Percentiles rank a stretch among this genome's conserved stretches.
These are phyloP conservation scores for Drosophila mimica DNA, from an alignment of 2,888 invertebrate species.

Conservation along the genomic window DNA sequence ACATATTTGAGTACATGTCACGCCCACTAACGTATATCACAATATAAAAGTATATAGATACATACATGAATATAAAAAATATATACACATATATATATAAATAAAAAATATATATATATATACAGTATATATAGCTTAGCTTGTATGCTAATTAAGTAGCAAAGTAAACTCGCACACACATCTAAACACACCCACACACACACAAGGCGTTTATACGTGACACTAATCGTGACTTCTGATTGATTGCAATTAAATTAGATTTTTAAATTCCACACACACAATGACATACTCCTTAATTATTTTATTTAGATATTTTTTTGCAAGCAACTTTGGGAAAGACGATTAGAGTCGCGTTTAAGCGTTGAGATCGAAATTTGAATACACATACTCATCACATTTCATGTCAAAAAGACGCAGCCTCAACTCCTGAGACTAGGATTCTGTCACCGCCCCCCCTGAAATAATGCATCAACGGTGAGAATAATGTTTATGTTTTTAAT, in stretches of 20 bases:
- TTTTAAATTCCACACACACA: background rate
- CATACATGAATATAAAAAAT: constrained; percentile 36
- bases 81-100: constrained; percentile 43
- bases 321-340: constrained; percentile 1
- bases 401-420: constrained; percentile 13
- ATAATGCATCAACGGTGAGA: constrained; percentile 40
- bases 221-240: constrained; percentile 24
- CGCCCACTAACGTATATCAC: constrained; percentile 58
- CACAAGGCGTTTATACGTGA: constrained; percentile 22
- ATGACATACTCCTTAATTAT: constrained; percentile 2
- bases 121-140: constrained; percentile 66
- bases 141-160: constrained; percentile 64
- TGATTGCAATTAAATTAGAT: background rate
- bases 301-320: background rate
- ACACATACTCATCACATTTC: constrained; percentile 39
- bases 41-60: constrained; percentile 46
- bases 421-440: constrained; percentile 5
- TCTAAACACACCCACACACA: constrained; percentile 8
- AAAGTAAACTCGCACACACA: constrained; percentile 36
- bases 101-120: constrained; percentile 39
- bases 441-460: constrained; percentile 2
- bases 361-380: constrained; percentile 12
- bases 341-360: constrained; percentile 25
- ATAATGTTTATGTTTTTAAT: constrained; percentile 62
- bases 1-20: constrained; percentile 51